A percentile compares a stretch with the other conserved stretches of the same genome.
These are phyloP conservation scores for Drosophila littoralis DNA, from an alignment of 1,140 invertebrate species.

Conservation along the genomic window DNA sequence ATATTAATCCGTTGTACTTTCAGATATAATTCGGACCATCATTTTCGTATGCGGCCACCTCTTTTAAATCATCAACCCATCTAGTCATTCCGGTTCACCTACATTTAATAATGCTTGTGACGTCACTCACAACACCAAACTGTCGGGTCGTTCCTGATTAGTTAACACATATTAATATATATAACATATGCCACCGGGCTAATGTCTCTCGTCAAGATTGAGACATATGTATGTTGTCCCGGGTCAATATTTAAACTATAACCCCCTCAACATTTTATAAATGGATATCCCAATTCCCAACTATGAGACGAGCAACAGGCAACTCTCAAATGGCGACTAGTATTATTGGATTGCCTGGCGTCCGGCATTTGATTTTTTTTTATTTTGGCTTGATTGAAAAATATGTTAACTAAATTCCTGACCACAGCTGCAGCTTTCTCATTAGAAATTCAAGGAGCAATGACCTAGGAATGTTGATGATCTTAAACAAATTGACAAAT, in stretches of 20 bases:
- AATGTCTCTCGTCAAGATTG: constrained; percentile 26
- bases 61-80: background rate
- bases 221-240: constrained; percentile 28
- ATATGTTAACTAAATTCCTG: background rate
- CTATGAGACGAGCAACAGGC: constrained; percentile 6
- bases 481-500: too few species aligned
- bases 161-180: constrained; percentile 22
- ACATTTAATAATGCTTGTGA: background rate
- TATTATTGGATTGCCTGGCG: background rate
- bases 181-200: constrained; percentile 36
- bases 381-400: background rate
- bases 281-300: background rate
- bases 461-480: too few species aligned
- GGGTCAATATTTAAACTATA: background rate
- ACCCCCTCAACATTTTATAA: background rate
- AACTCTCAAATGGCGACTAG: constrained; percentile 7
- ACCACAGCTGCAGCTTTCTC: background rate
- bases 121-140: constrained; percentile 10
- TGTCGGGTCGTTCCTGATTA: constrained; percentile 26
- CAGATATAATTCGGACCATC: too few species aligned
- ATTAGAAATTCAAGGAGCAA: too few species aligned
- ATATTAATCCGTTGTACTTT: too few species aligned
- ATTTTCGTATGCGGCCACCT: background rate
- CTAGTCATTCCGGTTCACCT: too few species aligned
- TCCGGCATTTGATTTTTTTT: background rate